These are phyloP conservation scores for Polyommatus iphigenia DNA, from an alignment of 2,888 invertebrate genomes.

Conservation along the genomic window DNA sequence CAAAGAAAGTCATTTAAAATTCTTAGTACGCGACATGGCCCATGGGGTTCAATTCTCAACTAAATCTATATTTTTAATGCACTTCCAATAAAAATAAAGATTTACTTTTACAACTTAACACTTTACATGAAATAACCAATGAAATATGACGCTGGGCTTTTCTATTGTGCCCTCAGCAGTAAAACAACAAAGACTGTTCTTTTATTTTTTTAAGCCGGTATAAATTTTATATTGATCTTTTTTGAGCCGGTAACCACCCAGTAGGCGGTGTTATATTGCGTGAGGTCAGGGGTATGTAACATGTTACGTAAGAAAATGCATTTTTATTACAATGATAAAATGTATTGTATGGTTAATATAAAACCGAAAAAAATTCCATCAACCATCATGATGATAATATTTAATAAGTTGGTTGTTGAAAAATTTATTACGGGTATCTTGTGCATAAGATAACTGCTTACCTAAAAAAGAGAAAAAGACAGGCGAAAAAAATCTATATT, in stretches of 20 bases:
- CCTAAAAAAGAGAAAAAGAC: too few species aligned
- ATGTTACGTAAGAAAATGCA: neutral
- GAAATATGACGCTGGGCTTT: slow-evolving; percentile 3
- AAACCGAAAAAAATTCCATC: too few species aligned
- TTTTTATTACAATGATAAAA: neutral
- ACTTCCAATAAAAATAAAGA: neutral
- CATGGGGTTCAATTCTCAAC: too few species aligned
- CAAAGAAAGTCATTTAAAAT: too few species aligned
- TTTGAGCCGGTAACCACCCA: slow-evolving; percentile 9
- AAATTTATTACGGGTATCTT: too few species aligned
- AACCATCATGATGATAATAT: too few species aligned
- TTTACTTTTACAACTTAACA: neutral
- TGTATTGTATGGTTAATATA: neutral
- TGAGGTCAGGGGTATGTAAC: neutral
- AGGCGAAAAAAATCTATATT: too few species aligned
- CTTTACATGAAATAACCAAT: neutral
- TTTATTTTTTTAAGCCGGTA: neutral
- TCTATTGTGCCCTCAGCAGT: slow-evolving; percentile 2
- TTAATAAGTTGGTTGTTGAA: too few species aligned
- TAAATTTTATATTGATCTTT: slow-evolving; percentile 21
- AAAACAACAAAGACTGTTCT: slow-evolving; percentile 16
- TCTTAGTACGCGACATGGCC: too few species aligned
- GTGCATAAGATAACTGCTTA: too few species aligned
- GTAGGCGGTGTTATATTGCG: slow-evolving; percentile 9
- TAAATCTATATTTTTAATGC: neutral